Base-by-base conservation (phyloP, 2,888 invertebrate genomes). In the Scaeva pyrastri region DNA sequence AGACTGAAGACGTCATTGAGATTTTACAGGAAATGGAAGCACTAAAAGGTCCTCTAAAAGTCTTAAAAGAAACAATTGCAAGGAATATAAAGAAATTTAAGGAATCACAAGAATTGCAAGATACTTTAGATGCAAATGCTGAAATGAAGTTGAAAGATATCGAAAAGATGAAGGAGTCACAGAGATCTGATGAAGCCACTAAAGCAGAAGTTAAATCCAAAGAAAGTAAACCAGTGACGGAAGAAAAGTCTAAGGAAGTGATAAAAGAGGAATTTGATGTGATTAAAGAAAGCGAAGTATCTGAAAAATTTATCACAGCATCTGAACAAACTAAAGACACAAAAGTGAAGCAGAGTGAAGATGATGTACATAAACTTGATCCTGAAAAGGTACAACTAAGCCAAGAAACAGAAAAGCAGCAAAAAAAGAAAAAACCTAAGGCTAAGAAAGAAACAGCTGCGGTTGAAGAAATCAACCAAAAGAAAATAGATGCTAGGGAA, bases 1-100 rank as follows among this genome's bases (percentile, higher is more conserved):
- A 50, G 12, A 76, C 55, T 21, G 82, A 86, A 62, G 26, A 62
- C 16, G 68, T 79, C 0, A 81, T 90, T 8, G 88, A 88, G 70
- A 81, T 89, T 11, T 55, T 90, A 26, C 88, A 89, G 39, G 89
- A 90, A 48, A 72, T 90, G 60, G 90, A 90, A 82, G 70, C 79
- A 1, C 79, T 88, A 26, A 88, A 88, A 31, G 88, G 56, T 0
- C 86, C 86, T 10, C n/a, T 86, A 10, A 78, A 73, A 14, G 71
- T 82, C 11, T 45, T 86, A 19, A 77, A 64, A 39, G 86, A 86
- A 10, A 78, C 77, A 1, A 82, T 86, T 56, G 43, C 23, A 12
- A 19, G 45, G 10, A 82, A 56, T 56, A 86, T 86, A 12, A 82
- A 78, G 26, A 70, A 64, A 14, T 82, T 77, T 23, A 77, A 70